Evolutionary conservation across 1,140 invertebrate species (phyloP), one percentile per base, ranked within the genome.

Genomic region (Thereuonema tuberculata): DNA sequence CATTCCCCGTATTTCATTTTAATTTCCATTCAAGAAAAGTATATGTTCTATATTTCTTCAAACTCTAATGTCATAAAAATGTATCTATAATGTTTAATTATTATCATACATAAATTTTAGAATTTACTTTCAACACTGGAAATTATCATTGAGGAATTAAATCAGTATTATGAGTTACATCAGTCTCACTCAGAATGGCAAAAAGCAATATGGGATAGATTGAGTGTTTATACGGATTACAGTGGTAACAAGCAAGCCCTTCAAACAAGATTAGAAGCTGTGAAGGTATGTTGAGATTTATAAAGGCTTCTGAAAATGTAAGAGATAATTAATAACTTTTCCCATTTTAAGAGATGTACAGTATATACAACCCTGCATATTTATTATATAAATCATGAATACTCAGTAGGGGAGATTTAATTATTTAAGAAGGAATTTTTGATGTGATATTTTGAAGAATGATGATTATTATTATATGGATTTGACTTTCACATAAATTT

Each of bases 101-200:
- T n/a, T n/a, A n/a, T n/a, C n/a, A n/a, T n/a, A n/a, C n/a, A n/a
- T 50, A 20, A 50, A 20, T 53, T 25, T 25, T 54, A 64, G 62
- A 62, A 63, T 15, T 61, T 64, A 25, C 46, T 67, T 9, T 64
- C 65, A 26, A 82, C 84, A 67, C 75, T 90, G 20, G 58, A 59
- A 43, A 43, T 2, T 24, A 31, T 25, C 5, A 23, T 29, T 25
- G 86, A 89, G 31, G 78, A 86, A 5, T 85, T 88, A 65, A 86
- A 89, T 69, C 84, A 87, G 63, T 91, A 89, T 68, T 81, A 83
- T 64, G 88, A 93, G 67, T 76, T 89, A n/a, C 83, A 86, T 63
- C 89, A 90, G 73, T 78, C 81, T 0, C 83, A 87, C 61, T 84
- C 87, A 72, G 88, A 92, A 68, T 88, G 87, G 73, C 87, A 89